Conservation (phyloP, 2,797 vertebrate genomes). For the Remorina albescens region DNA sequence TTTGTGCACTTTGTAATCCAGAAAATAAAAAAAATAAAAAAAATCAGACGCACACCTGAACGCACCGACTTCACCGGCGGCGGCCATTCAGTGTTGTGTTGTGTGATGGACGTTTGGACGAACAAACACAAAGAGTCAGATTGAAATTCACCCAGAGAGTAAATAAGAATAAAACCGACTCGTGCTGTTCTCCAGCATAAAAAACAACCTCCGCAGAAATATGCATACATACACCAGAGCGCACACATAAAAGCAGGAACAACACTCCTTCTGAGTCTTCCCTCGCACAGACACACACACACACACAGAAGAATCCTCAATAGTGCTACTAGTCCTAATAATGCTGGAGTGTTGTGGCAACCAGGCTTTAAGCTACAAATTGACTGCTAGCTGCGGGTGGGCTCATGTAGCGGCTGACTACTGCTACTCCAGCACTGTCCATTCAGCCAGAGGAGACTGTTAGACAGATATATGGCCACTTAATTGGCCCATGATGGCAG, state of each 20-base stretch:
- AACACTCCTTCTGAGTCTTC: constrained; percentile 21
- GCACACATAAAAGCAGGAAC: constrained; percentile 36
- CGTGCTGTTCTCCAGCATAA: not conserved
- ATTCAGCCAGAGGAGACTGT: constrained; percentile 81
- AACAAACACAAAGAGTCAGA: not conserved
- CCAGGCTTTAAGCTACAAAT: constrained; percentile 83
- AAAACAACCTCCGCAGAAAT: constrained; percentile 15
- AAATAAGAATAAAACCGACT: not conserved
- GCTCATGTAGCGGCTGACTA: constrained; percentile 73
- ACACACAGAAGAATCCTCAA: constrained; percentile 68
- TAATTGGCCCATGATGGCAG: constrained; percentile 88
- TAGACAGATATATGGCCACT: constrained; percentile 86
- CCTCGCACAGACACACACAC: constrained; percentile 8
- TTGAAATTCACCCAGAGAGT: constrained; percentile 4
- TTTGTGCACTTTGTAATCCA: constrained; percentile 1
- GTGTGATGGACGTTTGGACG: constrained; percentile 59
- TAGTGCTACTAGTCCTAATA: constrained; percentile 78
- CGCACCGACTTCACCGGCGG: no score
- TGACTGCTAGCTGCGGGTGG: constrained; percentile 79
- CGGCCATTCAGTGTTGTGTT: no score
- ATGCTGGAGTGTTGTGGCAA: constrained; percentile 81
- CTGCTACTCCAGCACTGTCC: constrained; percentile 75
- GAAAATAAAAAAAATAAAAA: constrained; percentile 21
- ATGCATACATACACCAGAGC: constrained; percentile 13
- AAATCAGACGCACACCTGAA: constrained; percentile 22